A percentile compares a stretch with the other conserved stretches of the same genome.
These are phyloP conservation scores for Rhorus exstirpatorius DNA, from an alignment of 2,888 invertebrate species.

Conservation along the genomic window DNA sequence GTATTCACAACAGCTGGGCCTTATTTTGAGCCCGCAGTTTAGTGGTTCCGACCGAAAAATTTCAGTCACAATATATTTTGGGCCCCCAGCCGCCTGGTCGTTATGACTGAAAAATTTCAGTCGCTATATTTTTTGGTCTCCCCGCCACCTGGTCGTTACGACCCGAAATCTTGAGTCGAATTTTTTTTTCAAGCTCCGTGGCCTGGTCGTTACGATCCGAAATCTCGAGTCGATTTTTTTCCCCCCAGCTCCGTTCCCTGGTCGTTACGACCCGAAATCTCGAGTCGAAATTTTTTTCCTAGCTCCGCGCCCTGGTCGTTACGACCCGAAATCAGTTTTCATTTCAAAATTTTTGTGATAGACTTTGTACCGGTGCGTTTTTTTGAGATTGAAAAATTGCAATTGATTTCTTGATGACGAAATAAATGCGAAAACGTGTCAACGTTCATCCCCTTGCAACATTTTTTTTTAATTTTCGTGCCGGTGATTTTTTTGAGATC, in stretches of 20 bases:
- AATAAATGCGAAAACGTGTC: too few relatives aligned
- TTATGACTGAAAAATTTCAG: neutral
- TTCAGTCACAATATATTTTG: constrained; percentile 11
- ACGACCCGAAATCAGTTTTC: too few relatives aligned
- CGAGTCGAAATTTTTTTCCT: neutral
- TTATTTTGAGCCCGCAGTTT: constrained; percentile 6
- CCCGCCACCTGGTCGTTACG: neutral
- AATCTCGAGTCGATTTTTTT: neutral
- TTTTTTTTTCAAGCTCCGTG: neutral
- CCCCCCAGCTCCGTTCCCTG: neutral
- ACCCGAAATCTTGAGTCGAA: neutral
- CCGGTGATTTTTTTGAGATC: too few relatives aligned
- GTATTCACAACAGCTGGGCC: constrained; percentile 11
- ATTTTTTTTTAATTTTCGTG: too few relatives aligned
- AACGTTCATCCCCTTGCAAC: too few relatives aligned
- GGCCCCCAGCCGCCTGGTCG: neutral
- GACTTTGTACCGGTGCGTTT: too few relatives aligned
- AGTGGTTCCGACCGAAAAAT: constrained; percentile 4
- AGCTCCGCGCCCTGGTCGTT: neutral
- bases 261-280: neutral
- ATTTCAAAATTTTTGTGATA: too few relatives aligned
- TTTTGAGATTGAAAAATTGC: too few relatives aligned
- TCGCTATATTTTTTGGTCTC: neutral
- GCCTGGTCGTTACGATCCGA: neutral
- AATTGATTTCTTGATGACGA: too few relatives aligned